Conservation (phyloP, 2,113 vertebrate species). For the Sander vitreus region DNA sequence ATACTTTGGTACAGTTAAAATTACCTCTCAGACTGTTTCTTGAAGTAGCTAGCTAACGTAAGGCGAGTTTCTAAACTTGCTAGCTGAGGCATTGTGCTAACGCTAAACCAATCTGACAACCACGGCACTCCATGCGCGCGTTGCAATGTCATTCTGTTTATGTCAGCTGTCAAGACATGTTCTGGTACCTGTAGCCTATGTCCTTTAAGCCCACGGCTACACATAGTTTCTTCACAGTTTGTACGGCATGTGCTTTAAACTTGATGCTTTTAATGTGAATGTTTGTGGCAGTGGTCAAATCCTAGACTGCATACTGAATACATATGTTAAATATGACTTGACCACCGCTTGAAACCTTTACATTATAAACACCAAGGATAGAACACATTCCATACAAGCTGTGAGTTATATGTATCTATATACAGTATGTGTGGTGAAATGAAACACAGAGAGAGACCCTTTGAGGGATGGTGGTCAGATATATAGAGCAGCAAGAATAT, state of each 20-base stretch:
- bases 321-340: background rate
- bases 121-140: constrained; percentile 16
- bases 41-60: background rate
- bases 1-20: accelerated
- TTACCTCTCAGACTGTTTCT: accelerated
- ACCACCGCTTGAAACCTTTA: background rate
- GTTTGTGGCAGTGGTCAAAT: background rate
- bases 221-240: background rate
- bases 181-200: background rate
- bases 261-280: background rate
- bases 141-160: constrained; percentile 8
- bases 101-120: constrained; percentile 11
- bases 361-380: background rate
- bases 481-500: background rate
- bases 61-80: background rate
- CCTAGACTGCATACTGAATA: background rate
- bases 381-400: too few relatives aligned
- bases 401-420: background rate
- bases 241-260: background rate
- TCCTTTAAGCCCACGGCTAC: background rate
- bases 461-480: background rate
- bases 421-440: too few relatives aligned
- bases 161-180: constrained; percentile 19
- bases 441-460: background rate
- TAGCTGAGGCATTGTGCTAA: constrained; percentile 5